Base-by-base conservation (phyloP, 2,888 invertebrate species). In the Sicus ferrugineus region DNA sequence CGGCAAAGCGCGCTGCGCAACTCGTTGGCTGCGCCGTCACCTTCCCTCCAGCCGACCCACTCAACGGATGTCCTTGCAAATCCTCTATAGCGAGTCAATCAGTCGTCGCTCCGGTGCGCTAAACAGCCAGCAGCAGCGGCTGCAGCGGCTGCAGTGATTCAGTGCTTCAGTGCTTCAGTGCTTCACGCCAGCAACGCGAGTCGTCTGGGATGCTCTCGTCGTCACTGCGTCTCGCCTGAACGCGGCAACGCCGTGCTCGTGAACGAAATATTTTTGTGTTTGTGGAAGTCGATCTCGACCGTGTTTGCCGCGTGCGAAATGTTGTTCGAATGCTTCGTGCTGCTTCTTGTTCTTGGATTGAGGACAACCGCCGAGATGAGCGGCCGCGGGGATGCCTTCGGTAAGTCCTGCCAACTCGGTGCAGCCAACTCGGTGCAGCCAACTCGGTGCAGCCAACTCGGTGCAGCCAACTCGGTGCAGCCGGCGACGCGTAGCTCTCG, bases 311-410 rank as follows among this genome's bases (percentile, higher is more conserved):
- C 21, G 56, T 71, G 83, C 84, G 85, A 84, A 82, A 85, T 84
- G 84, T 84, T 84, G 84, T 84, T 84, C 83, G 84, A 85, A 84
- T 81, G 84, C 82, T 75, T 81, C 77, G 81, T 80, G 78, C 77
- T 82, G 80, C 78, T 84, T 75, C 77, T 83, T 81, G 80, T 84
- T 79, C 82, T 84, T 80, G 84, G 84, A 84, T 83, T 84, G 84
- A 78, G 81, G 78, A 78, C 81, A 77, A 79, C 80, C 69, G 75
- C 78, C 75, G 81, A 34, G 21, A 21, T 80, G 75, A 79, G 80
- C 77, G 81, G 79, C 69, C 77, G 75, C 73, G 76, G 74, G 68
- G 69, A 73, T 73, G 74, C 73, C 65, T 76, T 79, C 75, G 83
- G 82, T 82, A 75, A 78, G 80, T 79, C 31, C 14, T 21, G 52